A percentile compares a stretch with the other conserved stretches of the same genome.
Evolutionary conservation across 2,888 invertebrate species (phyloP).

Genomic region (Corythucha ciliata): DNA sequence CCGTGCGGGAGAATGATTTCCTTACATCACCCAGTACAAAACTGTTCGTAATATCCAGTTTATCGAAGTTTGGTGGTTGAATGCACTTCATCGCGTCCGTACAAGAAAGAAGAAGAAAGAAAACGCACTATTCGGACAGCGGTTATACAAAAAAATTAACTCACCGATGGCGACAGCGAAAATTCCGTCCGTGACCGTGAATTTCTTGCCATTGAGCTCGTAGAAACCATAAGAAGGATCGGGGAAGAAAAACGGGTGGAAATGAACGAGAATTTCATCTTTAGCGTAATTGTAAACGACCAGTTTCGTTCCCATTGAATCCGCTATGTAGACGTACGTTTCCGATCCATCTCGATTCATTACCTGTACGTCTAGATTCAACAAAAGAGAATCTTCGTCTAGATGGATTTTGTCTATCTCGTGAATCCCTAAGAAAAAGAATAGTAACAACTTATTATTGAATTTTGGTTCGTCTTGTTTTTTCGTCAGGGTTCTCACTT

Average conservation of each 20-base stretch:
- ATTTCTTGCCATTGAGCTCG: conserved; percentile 20
- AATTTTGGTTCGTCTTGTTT: neutral
- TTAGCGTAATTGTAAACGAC: conserved; percentile 22
- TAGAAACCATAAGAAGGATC: conserved; percentile 24
- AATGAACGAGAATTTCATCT: conserved; percentile 17
- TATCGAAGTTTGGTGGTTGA: no score
- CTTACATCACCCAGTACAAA: no score
- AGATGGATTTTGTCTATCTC: conserved; percentile 20
- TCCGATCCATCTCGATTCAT: conserved; percentile 18
- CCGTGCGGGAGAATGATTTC: no score
- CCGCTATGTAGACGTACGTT: conserved; percentile 24
- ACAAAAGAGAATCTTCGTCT: conserved; percentile 16
- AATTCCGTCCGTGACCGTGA: conserved; percentile 25
- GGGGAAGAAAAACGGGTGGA: conserved; percentile 26
- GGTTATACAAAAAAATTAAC: neutral
- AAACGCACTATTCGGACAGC: no score
- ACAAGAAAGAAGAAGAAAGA: no score
- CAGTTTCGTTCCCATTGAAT: conserved; percentile 22
- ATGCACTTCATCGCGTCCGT: no score
- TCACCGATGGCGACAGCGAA: conserved; percentile 23
- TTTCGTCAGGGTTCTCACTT: conserved; percentile 14
- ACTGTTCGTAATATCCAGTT: no score
- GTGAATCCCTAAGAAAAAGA: conserved; percentile 18
- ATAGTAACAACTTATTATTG: no score
- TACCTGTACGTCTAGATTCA: conserved; percentile 23